Base-by-base conservation (phyloP, 2,888 invertebrate genomes). In the Zelleria hepariella region DNA sequence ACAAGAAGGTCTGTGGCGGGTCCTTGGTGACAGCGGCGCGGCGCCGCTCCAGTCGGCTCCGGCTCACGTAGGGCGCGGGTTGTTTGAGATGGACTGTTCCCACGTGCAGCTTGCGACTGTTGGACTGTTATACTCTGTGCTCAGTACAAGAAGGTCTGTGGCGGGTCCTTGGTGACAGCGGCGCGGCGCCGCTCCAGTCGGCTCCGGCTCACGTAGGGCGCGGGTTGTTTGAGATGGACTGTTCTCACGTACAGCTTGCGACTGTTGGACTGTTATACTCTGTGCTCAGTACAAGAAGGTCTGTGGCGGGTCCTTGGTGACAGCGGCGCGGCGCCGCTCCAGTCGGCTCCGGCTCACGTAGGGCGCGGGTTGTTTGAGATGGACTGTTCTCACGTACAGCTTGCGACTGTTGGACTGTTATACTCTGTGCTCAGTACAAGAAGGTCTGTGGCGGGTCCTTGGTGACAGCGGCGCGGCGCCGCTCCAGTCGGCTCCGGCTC, bases 101-200 rank as follows among this genome's bases (percentile, higher is more conserved):
- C 7, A 82, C 77, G 72, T 82, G 82, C 20, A 82, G 71, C 57
- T 81, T 82, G 58, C 80, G 68, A 61, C 78, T 79, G 67, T 79
- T 81, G 57, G 82, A 79, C 67, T 82, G 80, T 6, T 74, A 18
- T 21, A 18, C n/a, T 10, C 26, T 15, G 18, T 18, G n/a, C 25
- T 26, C 42, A 25, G 57, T n/a, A 24, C 7, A 42, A n/a, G 21
- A 56, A 57, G 20, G 27, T 25, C n/a, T 26, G 24, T 42, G 32
- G 5, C 25, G 27, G 20, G 10, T 25, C 32, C 27, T 24, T 10
- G 58, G 8, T 27, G 27, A 10, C 27, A 5, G 26, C 4, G 5
- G 26, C 18, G 18, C 59, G 54, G 20, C 55, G 54, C 18, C 47
- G 24, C 49, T 54, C 49, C 10, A 48, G 49, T 7, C 54, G 54